These are phyloP conservation scores for Acrocephalus scirpaceus DNA, from an alignment of 2,797 vertebrate genomes.

Conservation along the genomic window DNA sequence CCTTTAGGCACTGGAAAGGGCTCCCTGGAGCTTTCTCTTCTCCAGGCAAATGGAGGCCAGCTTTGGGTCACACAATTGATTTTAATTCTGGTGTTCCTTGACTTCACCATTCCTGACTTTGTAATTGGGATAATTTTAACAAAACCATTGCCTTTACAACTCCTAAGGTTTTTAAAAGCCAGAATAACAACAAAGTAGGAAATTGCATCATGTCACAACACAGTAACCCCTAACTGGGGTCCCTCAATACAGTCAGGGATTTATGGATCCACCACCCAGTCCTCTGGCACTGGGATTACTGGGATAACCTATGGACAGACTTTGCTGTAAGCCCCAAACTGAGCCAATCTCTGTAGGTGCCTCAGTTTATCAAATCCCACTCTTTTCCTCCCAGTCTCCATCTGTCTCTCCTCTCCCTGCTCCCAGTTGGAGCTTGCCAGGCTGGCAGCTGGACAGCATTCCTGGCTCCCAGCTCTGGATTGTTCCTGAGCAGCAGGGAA, in stretches of 20 bases:
- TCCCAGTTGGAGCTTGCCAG: neutral
- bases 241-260: neutral
- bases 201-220: neutral
- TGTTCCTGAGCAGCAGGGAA: constrained; percentile 33
- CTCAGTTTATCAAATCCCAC: neutral
- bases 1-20: neutral
- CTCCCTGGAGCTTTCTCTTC: neutral
- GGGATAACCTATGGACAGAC: neutral
- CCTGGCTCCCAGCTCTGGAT: neutral
- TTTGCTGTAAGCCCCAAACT: neutral
- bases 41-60: neutral
- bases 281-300: neutral
- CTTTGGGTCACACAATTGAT: neutral
- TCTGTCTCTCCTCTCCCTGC: neutral
- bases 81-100: neutral
- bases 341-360: neutral
- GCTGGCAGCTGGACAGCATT: neutral
- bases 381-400: neutral
- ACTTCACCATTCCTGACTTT: neutral
- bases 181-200: neutral
- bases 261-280: neutral
- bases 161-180: neutral
- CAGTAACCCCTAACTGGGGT: neutral
- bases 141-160: neutral
- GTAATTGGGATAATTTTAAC: neutral